phyloP scores from a whole-genome alignment of 2,113 vertebrate species.

The Seriola aureovittata region DNA sequence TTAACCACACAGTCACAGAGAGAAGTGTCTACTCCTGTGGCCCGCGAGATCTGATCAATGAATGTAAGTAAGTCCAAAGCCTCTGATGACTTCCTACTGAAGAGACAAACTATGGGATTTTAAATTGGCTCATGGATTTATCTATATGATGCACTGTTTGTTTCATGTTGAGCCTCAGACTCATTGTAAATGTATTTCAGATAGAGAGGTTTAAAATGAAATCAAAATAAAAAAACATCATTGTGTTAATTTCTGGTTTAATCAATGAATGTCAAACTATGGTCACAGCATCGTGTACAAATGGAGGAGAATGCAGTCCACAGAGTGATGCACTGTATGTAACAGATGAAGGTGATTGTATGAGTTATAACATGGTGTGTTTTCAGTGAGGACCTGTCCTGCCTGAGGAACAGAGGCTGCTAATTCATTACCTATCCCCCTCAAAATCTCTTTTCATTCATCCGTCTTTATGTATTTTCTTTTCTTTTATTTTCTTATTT shows the following conservation, averaged over 20 bases:
- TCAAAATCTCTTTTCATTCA: background rate
- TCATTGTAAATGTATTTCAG: background rate
- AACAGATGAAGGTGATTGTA: background rate
- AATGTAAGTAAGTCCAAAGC: background rate
- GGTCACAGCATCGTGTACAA: background rate
- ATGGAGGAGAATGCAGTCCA: background rate
- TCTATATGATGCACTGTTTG: background rate
- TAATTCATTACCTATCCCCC: background rate
- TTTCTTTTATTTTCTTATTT: background rate
- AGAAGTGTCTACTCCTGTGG: background rate
- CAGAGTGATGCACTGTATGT: background rate
- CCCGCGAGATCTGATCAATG: background rate
- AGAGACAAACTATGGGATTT: background rate
- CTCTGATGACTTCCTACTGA: background rate
- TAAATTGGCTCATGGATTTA: background rate
- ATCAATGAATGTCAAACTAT: background rate
- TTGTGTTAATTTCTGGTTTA: background rate
- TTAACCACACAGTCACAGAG: background rate
- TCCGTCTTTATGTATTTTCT: background rate
- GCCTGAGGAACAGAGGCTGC: slow-evolving; percentile 25
- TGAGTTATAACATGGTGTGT: background rate
- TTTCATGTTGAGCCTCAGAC: background rate
- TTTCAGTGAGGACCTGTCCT: background rate
- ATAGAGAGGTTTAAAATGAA: background rate
- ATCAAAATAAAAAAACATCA: background rate